A percentile compares a stretch with the other conserved stretches of the same genome.
These are phyloP conservation scores for Tetragonula clypearis DNA, from an alignment of 1,140 invertebrate species.

Conservation along the genomic window DNA sequence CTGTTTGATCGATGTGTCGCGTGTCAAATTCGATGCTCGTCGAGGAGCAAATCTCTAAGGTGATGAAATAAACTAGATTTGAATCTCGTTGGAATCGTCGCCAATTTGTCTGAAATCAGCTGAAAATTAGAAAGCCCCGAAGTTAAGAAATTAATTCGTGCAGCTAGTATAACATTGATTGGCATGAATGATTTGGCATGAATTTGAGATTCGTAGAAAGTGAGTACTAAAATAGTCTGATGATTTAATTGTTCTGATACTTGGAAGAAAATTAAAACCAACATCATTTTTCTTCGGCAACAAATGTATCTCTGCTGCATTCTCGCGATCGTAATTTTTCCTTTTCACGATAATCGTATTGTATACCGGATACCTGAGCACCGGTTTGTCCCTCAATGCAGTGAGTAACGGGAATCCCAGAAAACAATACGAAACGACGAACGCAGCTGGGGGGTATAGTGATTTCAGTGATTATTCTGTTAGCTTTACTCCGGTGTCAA, in stretches of 20 bases:
- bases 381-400: not conserved
- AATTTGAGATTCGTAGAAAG: not conserved
- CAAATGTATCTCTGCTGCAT: not conserved
- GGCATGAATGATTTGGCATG: no score
- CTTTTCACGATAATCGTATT: not conserved
- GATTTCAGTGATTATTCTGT: constrained; percentile 26
- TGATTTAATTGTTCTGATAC: no score
- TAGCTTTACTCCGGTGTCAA: constrained; percentile 3
- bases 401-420: constrained; percentile 32
- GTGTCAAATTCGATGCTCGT: not conserved
- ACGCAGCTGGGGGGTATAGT: not conserved
- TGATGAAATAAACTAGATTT: no score
- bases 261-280: no score
- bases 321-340: constrained; percentile 1
- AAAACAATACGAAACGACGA: constrained; percentile 17
- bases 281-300: not conserved
- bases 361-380: not conserved
- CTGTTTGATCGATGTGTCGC: not conserved
- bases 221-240: not conserved
- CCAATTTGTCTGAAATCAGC: no score
- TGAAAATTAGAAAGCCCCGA: no score
- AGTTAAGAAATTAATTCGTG: not conserved
- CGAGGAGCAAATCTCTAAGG: not conserved
- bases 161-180: no score
- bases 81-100: no score